These are phyloP conservation scores for Troglohyphantes excavatus DNA, from an alignment of 2,888 invertebrate species.

Conservation along the genomic window DNA sequence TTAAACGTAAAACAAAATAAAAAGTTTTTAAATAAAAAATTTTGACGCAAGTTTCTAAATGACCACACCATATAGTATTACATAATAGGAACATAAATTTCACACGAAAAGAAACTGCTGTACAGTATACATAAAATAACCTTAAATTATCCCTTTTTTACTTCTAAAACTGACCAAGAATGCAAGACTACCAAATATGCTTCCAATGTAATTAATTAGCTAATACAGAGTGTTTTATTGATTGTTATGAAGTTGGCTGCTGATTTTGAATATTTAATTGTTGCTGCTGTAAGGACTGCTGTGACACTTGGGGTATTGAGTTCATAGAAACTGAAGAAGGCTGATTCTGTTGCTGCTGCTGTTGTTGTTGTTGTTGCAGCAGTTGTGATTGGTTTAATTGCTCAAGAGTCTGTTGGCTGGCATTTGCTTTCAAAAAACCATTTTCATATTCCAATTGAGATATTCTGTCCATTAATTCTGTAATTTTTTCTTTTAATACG, in stretches of 20 bases:
- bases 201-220: constrained; percentile 41
- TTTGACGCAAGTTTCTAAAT: background rate
- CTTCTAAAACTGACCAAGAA: constrained; percentile 56
- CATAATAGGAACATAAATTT: constrained; percentile 19
- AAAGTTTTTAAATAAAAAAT: background rate
- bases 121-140: background rate
- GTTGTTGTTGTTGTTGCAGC: constrained; percentile 64
- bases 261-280: constrained; percentile 76
- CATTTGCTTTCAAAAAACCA: constrained; percentile 92
- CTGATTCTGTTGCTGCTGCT: constrained; percentile 71
- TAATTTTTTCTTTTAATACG: constrained; percentile 94
- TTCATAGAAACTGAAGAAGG: constrained; percentile 66
- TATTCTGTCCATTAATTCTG: constrained; percentile 94
- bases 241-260: constrained; percentile 74
- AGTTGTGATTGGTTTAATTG: constrained; percentile 73
- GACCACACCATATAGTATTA: background rate
- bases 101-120: background rate
- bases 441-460: constrained; percentile 95
- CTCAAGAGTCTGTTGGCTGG: constrained; percentile 91
- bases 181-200: constrained; percentile 73
- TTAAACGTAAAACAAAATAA: background rate
- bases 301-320: constrained; percentile 47
- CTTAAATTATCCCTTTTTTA: background rate
- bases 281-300: constrained; percentile 60
- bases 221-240: constrained; percentile 50